A percentile compares a stretch with the other conserved stretches of the same genome.
These are phyloP conservation scores for Dipodomys stephensi DNA, from an alignment of 2,113 vertebrate genomes.

Conservation along the genomic window DNA sequence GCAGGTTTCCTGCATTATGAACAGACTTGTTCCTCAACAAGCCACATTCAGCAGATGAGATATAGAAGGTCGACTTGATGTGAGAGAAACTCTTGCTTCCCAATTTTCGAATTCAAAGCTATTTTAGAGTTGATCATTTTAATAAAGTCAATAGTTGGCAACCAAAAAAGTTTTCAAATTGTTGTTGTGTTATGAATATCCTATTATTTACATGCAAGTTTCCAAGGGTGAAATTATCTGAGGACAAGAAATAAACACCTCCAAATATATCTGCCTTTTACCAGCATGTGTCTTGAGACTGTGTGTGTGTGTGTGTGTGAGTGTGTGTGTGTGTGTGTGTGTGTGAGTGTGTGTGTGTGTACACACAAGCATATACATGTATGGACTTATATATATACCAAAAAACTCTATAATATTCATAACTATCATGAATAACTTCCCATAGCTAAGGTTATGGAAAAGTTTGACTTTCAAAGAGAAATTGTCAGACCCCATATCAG, in stretches of 20 bases:
- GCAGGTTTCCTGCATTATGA: not conserved
- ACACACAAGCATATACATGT: no score
- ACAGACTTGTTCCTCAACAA: not conserved
- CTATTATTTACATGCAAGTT: not conserved
- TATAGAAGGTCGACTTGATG: not conserved
- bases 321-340: not conserved
- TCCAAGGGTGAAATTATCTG: not conserved
- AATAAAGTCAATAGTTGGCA: not conserved
- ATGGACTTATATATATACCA: no score
- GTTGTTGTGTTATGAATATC: not conserved
- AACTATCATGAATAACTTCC: not conserved
- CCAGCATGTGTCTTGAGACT: not conserved
- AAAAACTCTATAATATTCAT: no score
- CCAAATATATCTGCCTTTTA: not conserved
- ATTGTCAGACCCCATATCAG: constrained; percentile 43
- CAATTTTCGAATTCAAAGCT: not conserved
- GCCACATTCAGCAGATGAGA: not conserved
- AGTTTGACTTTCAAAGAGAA: not conserved
- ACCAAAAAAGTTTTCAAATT: not conserved
- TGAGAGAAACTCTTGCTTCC: not conserved
- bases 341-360: not conserved
- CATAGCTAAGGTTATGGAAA: not conserved
- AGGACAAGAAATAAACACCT: not conserved
- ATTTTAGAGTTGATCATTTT: not conserved
- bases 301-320: no score